Evolutionary conservation across 2,888 invertebrate genomes (phyloP), one percentile per base, ranked within the genome.

Genomic region (Seira ritae): DNA sequence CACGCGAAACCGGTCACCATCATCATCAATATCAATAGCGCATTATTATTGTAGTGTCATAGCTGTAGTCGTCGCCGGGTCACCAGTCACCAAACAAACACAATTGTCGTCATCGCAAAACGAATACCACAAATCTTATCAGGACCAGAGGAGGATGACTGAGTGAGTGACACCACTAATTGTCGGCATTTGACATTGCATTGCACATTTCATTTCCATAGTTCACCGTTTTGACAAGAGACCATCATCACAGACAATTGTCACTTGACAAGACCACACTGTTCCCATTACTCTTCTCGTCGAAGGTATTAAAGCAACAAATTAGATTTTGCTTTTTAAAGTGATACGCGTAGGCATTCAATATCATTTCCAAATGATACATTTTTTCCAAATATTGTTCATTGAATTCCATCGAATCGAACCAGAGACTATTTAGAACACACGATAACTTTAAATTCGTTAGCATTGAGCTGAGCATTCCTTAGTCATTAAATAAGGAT

Each of bases 391-490:
- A 42, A 50, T 50, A 50, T 4, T 1, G 12, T 8, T 50, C 50
- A 50, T 50, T 50, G 50, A n/a, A 50, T 50, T 50, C 50, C 50
- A 50, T 50, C 17, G 50, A 42, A 42, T 8, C 12, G 12, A 42
- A 42, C 8, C 8, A 31, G 31, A 31, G 8, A 8, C 2, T 31
- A 4, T 4, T 31, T 31, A 31, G 31, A 31, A 31, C 3, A 31
- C 6, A 15, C 12, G 50, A 50, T 50, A 1, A 50, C 50, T 50
- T 50, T 50, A 12, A 50, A 50, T 50, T 15, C 3, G 50, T 12
- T 50, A 50, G 17, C 50, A 50, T 50, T 50, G 50, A 50, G 50
- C 50, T 50, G 50, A 50, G 50, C 50, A 50, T 50, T 50, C 50
- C 50, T n/a, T 15, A 50, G 50, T 50, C 50, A 50, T 50, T 50